A percentile compares a stretch with the other conserved stretches of the same genome.
Conservation (phyloP, 2,888 invertebrate species). For the Ochropacha duplaris region DNA sequence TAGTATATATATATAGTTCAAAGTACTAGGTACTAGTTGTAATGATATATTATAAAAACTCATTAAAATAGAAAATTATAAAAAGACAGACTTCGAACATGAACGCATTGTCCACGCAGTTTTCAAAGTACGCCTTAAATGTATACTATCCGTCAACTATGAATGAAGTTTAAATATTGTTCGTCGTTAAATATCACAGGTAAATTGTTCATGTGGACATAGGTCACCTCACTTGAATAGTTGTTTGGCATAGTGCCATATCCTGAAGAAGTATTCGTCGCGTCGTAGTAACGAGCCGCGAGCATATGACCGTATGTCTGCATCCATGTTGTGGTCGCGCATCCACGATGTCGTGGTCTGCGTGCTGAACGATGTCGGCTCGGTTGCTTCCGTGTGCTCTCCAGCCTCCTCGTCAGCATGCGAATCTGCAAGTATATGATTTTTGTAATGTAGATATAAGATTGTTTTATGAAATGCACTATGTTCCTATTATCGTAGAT, state of each 20-base stretch:
- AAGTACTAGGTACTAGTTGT: conserved; percentile 26
- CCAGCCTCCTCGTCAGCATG: conserved; percentile 71
- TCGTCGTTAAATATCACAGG: conserved; percentile 76
- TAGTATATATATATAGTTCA: conserved; percentile 54
- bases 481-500: no score
- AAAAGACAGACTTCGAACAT: conserved; percentile 45
- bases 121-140: conserved; percentile 26
- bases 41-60: conserved; percentile 54
- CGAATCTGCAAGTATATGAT: conserved; percentile 51
- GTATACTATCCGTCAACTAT: conserved; percentile 60
- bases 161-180: conserved; percentile 41
- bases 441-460: no score
- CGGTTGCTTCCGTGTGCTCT: conserved; percentile 86
- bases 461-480: no score
- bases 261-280: conserved; percentile 98
- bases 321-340: conserved; percentile 96
- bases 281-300: conserved; percentile 91
- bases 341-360: conserved; percentile 97
- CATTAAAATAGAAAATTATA: conserved; percentile 53
- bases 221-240: conserved; percentile 86
- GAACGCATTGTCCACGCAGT: conserved; percentile 34
- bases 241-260: conserved; percentile 94
- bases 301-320: conserved; percentile 95
- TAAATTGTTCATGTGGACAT: conserved; percentile 59
- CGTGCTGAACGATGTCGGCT: conserved; percentile 94